Evolutionary conservation across 2,113 vertebrate genomes (phyloP).

Genomic region (Chaetops frenatus): DNA sequence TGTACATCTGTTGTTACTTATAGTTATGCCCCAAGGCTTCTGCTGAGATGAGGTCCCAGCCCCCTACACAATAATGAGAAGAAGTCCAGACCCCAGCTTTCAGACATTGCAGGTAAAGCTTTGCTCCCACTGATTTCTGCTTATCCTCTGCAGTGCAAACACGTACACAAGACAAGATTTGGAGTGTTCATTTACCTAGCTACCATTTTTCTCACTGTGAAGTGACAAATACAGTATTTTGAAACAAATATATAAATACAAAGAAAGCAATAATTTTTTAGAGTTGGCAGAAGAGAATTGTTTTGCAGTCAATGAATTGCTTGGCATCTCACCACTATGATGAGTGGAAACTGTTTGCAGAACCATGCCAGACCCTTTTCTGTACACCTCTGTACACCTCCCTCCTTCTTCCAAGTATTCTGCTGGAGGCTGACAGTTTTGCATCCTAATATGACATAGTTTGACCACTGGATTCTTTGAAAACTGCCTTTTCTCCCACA

Average conservation of each 20-base stretch:
- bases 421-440: neutral
- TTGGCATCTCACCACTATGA: neutral
- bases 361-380: neutral
- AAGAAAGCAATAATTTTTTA: neutral
- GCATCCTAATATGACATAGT: neutral
- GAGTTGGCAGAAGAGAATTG: neutral
- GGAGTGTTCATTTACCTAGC: neutral
- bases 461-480: neutral
- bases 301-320: neutral
- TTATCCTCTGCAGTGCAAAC: neutral
- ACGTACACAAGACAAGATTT: neutral
- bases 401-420: neutral
- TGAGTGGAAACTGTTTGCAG: neutral
- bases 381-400: neutral
- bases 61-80: neutral
- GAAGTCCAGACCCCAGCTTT: neutral
- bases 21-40: neutral
- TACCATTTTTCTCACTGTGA: neutral
- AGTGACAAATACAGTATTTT: neutral
- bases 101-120: accelerated
- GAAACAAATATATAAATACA: neutral
- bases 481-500: neutral
- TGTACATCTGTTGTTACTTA: neutral
- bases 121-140: neutral
- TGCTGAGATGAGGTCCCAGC: neutral